phyloP scores from a whole-genome alignment of 2,888 invertebrate genomes.

The Aphodius granarius region DNA sequence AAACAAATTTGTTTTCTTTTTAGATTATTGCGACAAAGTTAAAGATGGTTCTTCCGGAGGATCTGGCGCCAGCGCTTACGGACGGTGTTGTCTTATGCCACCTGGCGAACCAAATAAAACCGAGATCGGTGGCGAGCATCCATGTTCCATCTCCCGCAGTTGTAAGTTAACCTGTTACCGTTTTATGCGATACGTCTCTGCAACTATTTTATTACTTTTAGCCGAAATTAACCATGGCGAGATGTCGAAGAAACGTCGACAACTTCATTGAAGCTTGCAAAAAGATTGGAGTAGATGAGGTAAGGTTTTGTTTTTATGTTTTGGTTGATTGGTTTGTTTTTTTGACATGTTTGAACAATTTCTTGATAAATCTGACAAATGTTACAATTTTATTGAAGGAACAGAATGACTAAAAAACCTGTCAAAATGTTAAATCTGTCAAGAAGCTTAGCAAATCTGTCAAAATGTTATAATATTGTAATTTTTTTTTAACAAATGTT shows the following conservation, averaged over 20 bases:
- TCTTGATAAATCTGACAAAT: background rate
- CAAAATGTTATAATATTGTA: too few relatives aligned
- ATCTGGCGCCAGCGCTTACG: conserved; percentile 79
- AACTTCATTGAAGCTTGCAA: conserved; percentile 94
- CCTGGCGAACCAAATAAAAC: conserved; percentile 89
- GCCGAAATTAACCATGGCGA: conserved; percentile 94
- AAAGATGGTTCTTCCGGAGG: conserved; percentile 86
- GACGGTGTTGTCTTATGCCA: conserved; percentile 95
- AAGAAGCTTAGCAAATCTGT: too few relatives aligned
- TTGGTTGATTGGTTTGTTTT: conserved; percentile 15
- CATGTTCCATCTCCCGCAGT: conserved; percentile 93
- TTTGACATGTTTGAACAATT: background rate
- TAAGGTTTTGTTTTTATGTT: conserved; percentile 54
- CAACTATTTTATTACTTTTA: conserved; percentile 54
- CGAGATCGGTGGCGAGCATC: conserved; percentile 88
- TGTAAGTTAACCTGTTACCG: conserved; percentile 59
- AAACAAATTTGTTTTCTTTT: conserved; percentile 8
- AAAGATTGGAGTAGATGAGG: conserved; percentile 93
- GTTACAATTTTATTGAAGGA: too few relatives aligned
- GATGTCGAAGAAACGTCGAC: conserved; percentile 92
- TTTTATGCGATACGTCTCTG: background rate
- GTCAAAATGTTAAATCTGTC: too few relatives aligned
- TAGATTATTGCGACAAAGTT: conserved; percentile 88
- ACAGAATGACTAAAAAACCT: too few relatives aligned
- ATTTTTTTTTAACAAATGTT: too few relatives aligned